These are phyloP conservation scores for Ips typographus DNA, from an alignment of 1,140 invertebrate species.

Conservation along the genomic window DNA sequence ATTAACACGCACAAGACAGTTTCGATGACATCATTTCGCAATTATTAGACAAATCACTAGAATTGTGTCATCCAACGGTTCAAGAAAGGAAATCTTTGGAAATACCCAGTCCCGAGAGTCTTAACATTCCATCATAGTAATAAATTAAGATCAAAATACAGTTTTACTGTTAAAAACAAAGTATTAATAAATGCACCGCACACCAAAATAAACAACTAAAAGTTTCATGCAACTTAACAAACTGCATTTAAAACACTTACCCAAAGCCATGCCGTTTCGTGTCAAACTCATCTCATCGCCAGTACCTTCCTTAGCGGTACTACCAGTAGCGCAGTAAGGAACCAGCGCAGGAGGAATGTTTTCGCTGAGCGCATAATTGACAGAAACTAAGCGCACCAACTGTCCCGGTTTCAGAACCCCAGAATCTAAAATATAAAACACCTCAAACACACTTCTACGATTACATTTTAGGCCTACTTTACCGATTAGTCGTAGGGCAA, in stretches of 20 bases:
- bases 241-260: constrained; percentile 38
- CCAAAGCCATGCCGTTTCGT: constrained; percentile 46
- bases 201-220: too few relatives aligned
- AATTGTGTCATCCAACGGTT: too few relatives aligned
- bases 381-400: constrained; percentile 66
- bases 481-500: constrained; percentile 59
- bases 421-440: constrained; percentile 39
- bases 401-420: constrained; percentile 54
- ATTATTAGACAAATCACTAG: too few relatives aligned
- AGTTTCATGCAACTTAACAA: background rate
- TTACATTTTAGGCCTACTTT: background rate
- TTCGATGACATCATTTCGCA: too few relatives aligned
- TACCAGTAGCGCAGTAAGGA: constrained; percentile 69
- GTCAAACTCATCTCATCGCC: constrained; percentile 16
- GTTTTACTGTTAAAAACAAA: too few relatives aligned
- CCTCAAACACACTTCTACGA: too few relatives aligned
- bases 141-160: too few relatives aligned
- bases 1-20: too few relatives aligned
- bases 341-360: constrained; percentile 63
- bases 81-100: too few relatives aligned
- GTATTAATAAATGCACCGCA: too few relatives aligned
- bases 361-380: constrained; percentile 59
- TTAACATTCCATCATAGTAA: too few relatives aligned
- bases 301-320: constrained; percentile 58
- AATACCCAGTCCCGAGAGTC: too few relatives aligned